phyloP scores from a whole-genome alignment of 2,888 invertebrate species.

The Eurytoma adleriae region DNA sequence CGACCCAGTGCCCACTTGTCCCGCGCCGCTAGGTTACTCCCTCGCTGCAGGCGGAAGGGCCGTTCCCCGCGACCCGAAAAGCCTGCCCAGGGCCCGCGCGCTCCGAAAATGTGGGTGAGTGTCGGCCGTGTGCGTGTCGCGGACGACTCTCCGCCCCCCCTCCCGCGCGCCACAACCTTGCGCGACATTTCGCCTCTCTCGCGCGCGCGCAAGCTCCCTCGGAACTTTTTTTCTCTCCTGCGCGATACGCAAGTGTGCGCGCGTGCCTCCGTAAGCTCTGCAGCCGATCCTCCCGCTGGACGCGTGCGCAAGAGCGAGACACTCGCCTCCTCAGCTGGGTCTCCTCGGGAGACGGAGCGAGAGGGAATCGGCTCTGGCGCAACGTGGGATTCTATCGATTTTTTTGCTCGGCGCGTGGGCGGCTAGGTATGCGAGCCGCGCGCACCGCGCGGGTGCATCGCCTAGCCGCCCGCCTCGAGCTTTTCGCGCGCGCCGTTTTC shows the following conservation, averaged over 20 bases:
- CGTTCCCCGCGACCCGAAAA: no score
- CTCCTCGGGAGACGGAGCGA: no score
- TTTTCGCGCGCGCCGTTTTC: not conserved
- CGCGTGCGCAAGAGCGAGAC: not conserved
- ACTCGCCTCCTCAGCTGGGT: not conserved
- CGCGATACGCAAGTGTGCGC: not conserved
- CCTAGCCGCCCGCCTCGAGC: not conserved
- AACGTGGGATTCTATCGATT: not conserved
- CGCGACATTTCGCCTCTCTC: constrained; percentile 55
- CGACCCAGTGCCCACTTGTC: not conserved
- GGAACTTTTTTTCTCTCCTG: not conserved
- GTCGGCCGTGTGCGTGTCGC: constrained; percentile 47
- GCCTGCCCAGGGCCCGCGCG: not conserved
- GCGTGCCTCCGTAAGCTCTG: not conserved
- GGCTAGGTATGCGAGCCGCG: no score
- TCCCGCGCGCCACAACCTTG: constrained; percentile 53
- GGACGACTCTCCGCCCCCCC: not conserved
- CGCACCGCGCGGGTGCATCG: not conserved
- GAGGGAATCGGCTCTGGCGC: not conserved
- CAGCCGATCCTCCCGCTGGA: not conserved
- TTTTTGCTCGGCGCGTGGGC: no score
- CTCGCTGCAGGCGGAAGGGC: no score
- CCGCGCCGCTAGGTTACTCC: no score
- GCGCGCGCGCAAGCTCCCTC: constrained; percentile 28
- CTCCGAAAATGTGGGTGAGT: constrained; percentile 50